Base-by-base conservation (phyloP, 1,140 invertebrate species). In the Phocides pigmalion region DNA sequence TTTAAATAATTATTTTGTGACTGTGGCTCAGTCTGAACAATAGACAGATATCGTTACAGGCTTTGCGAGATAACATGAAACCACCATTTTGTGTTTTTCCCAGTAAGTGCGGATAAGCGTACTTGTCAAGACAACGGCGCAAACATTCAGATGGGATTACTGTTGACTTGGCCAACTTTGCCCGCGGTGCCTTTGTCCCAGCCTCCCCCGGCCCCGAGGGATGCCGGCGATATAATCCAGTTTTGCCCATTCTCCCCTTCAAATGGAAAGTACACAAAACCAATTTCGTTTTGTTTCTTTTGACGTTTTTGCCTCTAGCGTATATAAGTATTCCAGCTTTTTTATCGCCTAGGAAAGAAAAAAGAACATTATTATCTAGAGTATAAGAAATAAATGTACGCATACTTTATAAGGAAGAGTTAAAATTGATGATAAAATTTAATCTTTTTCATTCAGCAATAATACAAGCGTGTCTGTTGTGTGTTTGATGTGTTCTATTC, bases 201-300 rank as follows among this genome's bases (percentile, higher is more conserved):
- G 35, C 65, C 47, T 50, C 62, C 51, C 39, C 53, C 53, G 56
- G 41, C 46, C 53, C 70, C 74, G 42, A 20, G 72, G 74, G 76
- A 74, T 64, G 15, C 66, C 37, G 61, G 70, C 77, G 77, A 77
- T 75, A 80, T 87, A 87, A 84, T 87, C 82, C 84, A 82, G 71
- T 87, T 85, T 84, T 61, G 49, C 72, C 70, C 76, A 71, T 79
- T 80, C 75, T 79, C 72, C 77, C 73, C 68, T 46, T 64, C 51
- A 68, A 79, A 82, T 74, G 65, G 64, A 69, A 74, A 68, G 64
- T 67, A 63, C 67, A 74, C 74, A 79, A 77, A 74, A 77, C 62
- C 67, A 76, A 81, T 71, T 82, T 81, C 72, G 46, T 73, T 79
- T 76, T 72, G 66, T 50, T 64, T 62, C 54, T 54, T 47, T 39